phyloP scores from a whole-genome alignment of 2,113 vertebrate species.

The Sporophila hypoxantha region DNA sequence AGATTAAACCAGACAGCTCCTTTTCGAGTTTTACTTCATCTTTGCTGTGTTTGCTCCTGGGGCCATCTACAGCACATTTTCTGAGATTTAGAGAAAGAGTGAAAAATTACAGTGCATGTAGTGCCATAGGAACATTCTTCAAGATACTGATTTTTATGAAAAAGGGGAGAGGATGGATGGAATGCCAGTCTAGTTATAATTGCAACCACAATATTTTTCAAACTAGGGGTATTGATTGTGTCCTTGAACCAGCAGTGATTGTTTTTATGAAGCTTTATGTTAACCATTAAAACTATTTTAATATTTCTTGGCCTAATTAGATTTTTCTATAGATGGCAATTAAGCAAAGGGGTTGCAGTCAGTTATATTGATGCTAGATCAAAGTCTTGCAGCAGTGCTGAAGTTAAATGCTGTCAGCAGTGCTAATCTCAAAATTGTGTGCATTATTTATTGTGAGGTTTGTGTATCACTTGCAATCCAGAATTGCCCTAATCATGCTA shows the following conservation, averaged over 20 bases:
- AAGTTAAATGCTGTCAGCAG: constrained; percentile 16
- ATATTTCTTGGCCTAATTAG: constrained; percentile 48
- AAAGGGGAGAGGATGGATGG: constrained; percentile 37
- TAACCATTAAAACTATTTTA: constrained; percentile 34
- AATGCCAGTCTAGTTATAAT: constrained; percentile 24
- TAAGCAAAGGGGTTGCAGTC: constrained; percentile 20
- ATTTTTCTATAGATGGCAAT: constrained; percentile 18
- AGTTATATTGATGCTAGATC: constrained; percentile 34
- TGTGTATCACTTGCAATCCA: neutral
- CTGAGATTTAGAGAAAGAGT: constrained; percentile 58
- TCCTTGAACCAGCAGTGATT: constrained; percentile 24
- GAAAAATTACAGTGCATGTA: constrained; percentile 53
- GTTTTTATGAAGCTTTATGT: constrained; percentile 35
- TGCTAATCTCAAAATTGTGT: neutral
- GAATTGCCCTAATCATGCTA: neutral
- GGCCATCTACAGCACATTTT: constrained; percentile 51
- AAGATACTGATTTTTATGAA: constrained; percentile 45
- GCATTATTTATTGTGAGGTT: neutral
- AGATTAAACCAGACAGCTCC: constrained; percentile 63
- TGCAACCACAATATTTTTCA: constrained; percentile 36
- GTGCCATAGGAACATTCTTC: constrained; percentile 45
- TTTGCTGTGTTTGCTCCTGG: constrained; percentile 62
- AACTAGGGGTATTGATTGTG: constrained; percentile 25
- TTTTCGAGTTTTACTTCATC: constrained; percentile 62
- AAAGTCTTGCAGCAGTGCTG: neutral